Evolutionary conservation across 2,797 vertebrate species (phyloP).

Genomic region (Myiotriccus ornatus): DNA sequence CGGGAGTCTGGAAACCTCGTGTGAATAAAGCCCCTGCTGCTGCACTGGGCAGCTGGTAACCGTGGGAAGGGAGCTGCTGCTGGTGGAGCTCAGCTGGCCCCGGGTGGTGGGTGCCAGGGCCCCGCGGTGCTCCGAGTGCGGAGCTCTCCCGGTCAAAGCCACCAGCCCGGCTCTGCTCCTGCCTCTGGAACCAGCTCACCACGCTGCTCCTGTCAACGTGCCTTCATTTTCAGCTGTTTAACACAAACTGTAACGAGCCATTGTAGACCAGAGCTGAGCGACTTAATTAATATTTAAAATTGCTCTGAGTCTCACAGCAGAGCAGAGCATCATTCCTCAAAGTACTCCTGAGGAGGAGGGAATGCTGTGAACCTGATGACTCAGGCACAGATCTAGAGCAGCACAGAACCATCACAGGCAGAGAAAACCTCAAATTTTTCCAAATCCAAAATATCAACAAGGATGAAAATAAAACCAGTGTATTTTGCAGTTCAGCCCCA

Average conservation of each 20-base stretch:
- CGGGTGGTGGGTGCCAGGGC: neutral
- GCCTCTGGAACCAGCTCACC: neutral
- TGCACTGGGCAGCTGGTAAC: fast-evolving
- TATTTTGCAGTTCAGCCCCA: neutral
- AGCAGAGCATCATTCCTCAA: neutral
- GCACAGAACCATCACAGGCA: neutral
- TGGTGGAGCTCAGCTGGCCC: neutral
- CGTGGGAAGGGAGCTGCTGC: neutral
- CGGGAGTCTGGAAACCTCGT: fast-evolving
- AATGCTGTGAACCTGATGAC: neutral
- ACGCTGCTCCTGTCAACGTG: fast-evolving
- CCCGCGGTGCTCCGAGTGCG: fast-evolving
- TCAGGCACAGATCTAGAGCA: neutral
- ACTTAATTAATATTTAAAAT: conserved; percentile 23
- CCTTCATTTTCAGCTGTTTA: neutral
- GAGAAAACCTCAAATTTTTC: neutral
- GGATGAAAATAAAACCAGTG: fast-evolving
- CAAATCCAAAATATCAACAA: neutral
- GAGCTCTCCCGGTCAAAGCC: neutral
- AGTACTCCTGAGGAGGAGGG: neutral
- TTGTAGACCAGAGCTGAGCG: neutral
- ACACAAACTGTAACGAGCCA: neutral
- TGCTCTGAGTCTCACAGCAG: neutral
- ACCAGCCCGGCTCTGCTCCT: neutral
- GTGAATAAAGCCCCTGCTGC: neutral